Percentiles rank a stretch among this genome's conserved stretches.
Conservation (phyloP, 1,140 invertebrate genomes). For the Drosophila pallidifrons region DNA sequence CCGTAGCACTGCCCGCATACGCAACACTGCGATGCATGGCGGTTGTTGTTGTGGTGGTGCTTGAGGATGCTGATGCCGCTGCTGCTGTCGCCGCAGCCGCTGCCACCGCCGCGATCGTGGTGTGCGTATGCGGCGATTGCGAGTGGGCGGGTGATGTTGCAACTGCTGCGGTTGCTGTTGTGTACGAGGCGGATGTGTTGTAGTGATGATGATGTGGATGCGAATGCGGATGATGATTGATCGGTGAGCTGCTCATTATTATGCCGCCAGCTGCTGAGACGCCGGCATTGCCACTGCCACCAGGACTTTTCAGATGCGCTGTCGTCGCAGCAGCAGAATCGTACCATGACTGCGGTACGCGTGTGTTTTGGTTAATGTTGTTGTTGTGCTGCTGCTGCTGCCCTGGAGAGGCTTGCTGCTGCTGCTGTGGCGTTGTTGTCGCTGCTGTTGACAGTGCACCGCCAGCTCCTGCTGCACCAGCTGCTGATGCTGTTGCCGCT, state of each 20-base stretch:
- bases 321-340: slow-evolving; percentile 79
- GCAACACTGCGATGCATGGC: slow-evolving; percentile 86
- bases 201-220: slow-evolving; percentile 64
- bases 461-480: slow-evolving; percentile 48
- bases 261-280: slow-evolving; percentile 77
- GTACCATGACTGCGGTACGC: slow-evolving; percentile 81
- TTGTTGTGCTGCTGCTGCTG: slow-evolving; percentile 68
- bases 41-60: slow-evolving; percentile 64
- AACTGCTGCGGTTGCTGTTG: slow-evolving; percentile 62
- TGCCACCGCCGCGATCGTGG: slow-evolving; percentile 47
- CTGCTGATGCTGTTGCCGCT: slow-evolving; percentile 58
- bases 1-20: slow-evolving; percentile 86
- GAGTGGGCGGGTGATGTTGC: slow-evolving; percentile 68
- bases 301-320: slow-evolving; percentile 82
- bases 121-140: slow-evolving; percentile 43
- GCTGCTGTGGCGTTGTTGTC: slow-evolving; percentile 24
- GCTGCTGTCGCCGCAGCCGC: slow-evolving; percentile 47
- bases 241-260: slow-evolving; percentile 74
- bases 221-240: slow-evolving; percentile 64
- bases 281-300: slow-evolving; percentile 85
- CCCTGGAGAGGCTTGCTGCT: slow-evolving; percentile 18
- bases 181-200: slow-evolving; percentile 69
- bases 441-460: slow-evolving; percentile 64
- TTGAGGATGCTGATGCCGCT: slow-evolving; percentile 42
- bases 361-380: slow-evolving; percentile 77